Evolutionary conservation across 2,113 vertebrate species (phyloP), one percentile per base, ranked within the genome.

Genomic region (Mus pahari): DNA sequence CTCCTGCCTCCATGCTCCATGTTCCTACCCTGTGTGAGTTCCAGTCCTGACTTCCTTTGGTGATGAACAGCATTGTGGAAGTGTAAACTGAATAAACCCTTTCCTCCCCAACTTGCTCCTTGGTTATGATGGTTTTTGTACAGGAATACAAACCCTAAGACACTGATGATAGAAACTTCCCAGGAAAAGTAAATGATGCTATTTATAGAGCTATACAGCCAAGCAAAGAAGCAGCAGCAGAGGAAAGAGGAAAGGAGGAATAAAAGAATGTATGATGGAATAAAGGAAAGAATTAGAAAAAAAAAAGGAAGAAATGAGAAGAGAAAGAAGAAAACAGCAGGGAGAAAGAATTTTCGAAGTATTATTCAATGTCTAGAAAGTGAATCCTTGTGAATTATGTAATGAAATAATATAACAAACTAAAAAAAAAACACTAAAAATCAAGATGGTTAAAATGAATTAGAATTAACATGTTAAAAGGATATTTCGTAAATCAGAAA

Each of bases 401-500:
- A 60, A 5, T 81, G 1, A 10, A 70, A 42, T 74, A 92, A 75
- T 36, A 66, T 36, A 92, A 82, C 28, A 60, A 71, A 64, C 55
- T 84, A 33, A 92, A n/a, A 13, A 28, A 75, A 94, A 86, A 79
- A 19, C 50, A 12, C 60, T 62, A 88, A 74, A 94, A 88, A 45
- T 6, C 31, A 87, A 83, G 3, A 68, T 42, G 28, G 68, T 92
- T 60, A 75, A n/a, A 89, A 36, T 74, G 28, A 74, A 75, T 45
- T 50, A 79, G 36, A 94, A 36, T 84, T 84, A 78, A 84, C 31
- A 81, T 10, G 33, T 92, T 96, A 79, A 91, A 96, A 70, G 16
- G 1, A 86, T 16, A 68, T 88, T 83, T 94, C 42, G 94, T n/a
- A 94, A 88, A 66, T 19, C 90, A 87, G 78, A 71, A 95, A 91